phyloP scores from a whole-genome alignment of 2,113 vertebrate species.

The Mirounga angustirostris region DNA sequence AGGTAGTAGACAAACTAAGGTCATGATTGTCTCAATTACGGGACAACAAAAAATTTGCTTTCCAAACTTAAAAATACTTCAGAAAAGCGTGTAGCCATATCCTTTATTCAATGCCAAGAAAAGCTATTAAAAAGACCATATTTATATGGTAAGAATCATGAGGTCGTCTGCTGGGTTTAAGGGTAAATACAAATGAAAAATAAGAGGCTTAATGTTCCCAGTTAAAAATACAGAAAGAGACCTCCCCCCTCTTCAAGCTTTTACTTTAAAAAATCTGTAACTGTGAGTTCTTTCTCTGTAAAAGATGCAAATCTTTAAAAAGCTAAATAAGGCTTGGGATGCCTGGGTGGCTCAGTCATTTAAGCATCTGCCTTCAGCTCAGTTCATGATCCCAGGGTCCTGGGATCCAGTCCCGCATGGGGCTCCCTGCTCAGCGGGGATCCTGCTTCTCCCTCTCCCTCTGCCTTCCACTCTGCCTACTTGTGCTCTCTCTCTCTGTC shows the following conservation, averaged over 20 bases:
- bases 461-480: too few species aligned
- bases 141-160: background rate
- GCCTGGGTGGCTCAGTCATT: too few species aligned
- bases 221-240: background rate
- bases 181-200: background rate
- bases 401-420: too few species aligned
- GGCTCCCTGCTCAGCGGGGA: too few species aligned
- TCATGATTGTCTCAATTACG: background rate
- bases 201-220: background rate
- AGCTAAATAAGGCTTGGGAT: background rate
- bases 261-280: background rate
- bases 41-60: background rate
- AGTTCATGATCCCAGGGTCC: too few species aligned
- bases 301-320: background rate
- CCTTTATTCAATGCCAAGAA: background rate
- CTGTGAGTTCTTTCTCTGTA: background rate
- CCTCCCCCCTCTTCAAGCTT: background rate
- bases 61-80: conserved; percentile 4
- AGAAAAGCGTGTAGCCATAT: background rate
- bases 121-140: background rate
- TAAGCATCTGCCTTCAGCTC: too few species aligned
- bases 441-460: too few species aligned
- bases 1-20: background rate
- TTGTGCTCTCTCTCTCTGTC: too few species aligned
- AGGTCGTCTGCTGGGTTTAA: background rate